Conservation (phyloP, 1,140 invertebrate genomes). For the Drosophila parabipectinata region DNA sequence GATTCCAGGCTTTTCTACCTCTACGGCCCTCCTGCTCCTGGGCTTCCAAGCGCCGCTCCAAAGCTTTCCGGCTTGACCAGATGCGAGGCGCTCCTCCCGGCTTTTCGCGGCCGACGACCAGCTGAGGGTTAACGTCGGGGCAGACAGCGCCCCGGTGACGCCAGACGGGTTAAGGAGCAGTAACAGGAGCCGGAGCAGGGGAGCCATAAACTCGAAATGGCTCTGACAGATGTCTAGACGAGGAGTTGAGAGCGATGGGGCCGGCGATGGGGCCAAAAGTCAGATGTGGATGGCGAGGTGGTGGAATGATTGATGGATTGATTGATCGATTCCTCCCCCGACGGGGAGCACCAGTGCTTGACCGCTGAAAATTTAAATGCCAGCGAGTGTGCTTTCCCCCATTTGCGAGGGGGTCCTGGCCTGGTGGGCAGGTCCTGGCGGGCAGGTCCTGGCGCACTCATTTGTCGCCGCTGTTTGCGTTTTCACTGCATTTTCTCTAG, state of each 20-base stretch:
- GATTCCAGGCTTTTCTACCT: conserved; percentile 55
- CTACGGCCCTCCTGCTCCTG: neutral
- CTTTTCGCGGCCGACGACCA: conserved; percentile 26
- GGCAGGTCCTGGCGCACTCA: conserved; percentile 5
- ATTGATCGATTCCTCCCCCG: conserved; percentile 16
- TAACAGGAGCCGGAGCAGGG: neutral
- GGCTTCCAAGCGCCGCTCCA: too few relatives aligned
- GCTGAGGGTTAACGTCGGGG: conserved; percentile 34
- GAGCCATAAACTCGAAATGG: conserved; percentile 23
- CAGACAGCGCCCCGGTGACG: conserved; percentile 29
- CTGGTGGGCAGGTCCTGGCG: neutral
- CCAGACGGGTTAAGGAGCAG: conserved; percentile 24
- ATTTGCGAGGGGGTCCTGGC: too few relatives aligned
- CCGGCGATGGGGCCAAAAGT: neutral
- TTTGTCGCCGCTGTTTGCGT: conserved; percentile 38
- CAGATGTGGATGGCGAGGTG: neutral
- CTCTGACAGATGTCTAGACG: conserved; percentile 50
- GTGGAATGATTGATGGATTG: conserved; percentile 14
- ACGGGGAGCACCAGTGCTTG: conserved; percentile 7
- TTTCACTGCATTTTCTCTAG: conserved; percentile 51
- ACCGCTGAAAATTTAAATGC: conserved; percentile 20
- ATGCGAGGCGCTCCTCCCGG: conserved; percentile 58
- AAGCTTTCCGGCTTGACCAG: conserved; percentile 11
- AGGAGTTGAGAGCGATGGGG: conserved; percentile 8
- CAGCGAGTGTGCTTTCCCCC: neutral